Evolutionary conservation across 2,888 invertebrate genomes (phyloP).

Genomic region (Scaptomyza tumidula): DNA sequence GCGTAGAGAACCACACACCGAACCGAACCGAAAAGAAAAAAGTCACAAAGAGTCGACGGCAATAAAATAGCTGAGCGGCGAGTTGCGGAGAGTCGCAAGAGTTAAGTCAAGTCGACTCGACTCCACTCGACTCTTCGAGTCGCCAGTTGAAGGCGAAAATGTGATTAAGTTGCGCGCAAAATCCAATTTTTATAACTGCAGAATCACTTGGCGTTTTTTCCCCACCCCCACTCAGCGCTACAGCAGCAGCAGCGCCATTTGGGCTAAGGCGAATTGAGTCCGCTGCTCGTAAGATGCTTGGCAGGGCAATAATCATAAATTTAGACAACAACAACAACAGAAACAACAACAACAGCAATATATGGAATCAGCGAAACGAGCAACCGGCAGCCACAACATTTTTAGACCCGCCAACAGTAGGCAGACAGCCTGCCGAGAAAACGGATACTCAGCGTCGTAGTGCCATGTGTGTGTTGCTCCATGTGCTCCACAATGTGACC

Average conservation of each 20-base stretch:
- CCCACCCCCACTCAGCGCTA: constrained; percentile 63
- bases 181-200: constrained; percentile 80
- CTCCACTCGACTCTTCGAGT: constrained; percentile 56
- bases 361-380: constrained; percentile 21
- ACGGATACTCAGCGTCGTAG: constrained; percentile 38
- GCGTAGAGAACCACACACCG: constrained; percentile 59
- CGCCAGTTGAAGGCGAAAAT: constrained; percentile 78
- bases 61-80: constrained; percentile 73
- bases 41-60: constrained; percentile 76
- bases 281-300: constrained; percentile 77
- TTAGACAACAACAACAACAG: constrained; percentile 76
- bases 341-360: constrained; percentile 16
- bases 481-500: constrained; percentile 16
- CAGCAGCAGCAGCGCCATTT: constrained; percentile 42
- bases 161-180: constrained; percentile 80
- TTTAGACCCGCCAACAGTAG: constrained; percentile 66
- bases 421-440: constrained; percentile 58
- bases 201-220: constrained; percentile 68
- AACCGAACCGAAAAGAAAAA: constrained; percentile 39
- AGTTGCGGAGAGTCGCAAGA: constrained; percentile 34
- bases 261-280: constrained; percentile 79
- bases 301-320: constrained; percentile 79
- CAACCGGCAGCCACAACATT: constrained; percentile 71
- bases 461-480: constrained; percentile 32
- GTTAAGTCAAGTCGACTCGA: constrained; percentile 41